Base-by-base conservation (phyloP, 2,888 invertebrate genomes). In the Hydrotaea diabolus region DNA sequence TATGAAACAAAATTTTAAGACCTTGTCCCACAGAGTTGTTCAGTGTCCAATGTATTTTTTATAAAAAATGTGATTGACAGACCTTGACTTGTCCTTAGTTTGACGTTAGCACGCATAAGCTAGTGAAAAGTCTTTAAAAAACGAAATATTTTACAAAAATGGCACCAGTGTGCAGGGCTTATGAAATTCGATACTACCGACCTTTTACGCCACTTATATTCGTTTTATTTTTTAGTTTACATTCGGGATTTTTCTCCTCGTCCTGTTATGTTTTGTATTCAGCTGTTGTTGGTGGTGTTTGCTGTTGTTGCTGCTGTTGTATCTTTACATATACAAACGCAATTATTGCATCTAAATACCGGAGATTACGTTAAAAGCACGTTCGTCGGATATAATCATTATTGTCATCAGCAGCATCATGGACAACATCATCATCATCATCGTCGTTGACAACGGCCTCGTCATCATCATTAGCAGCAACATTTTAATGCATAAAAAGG, bases 341-440 rank as follows among this genome's bases (percentile, higher is more conserved):
- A 88, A 88, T 88, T 87, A 87, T 87, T 87, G 87, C 78, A 86
- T 85, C 82, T 86, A 88, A 88, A 88, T 88, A 86, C 88, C 85
- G 82, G 83, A 87, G 88, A 88, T 88, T 88, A 87, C 86, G 87
- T 86, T 85, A 87, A 87, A 88, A 86, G 87, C 88, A 88, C 88
- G 88, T 87, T 84, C 85, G 74, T 84, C 69, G 87, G 87, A 88
- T 88, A 82, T 82, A 85, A 82, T 85, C 85, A 82, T 85, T 82
- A 80, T 82, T 85, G 82, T 79, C 80, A 15, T 17, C 57, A 74
- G 15, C 46, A 46, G 3, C 46, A 69, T 7, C 21, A 23, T 5
- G 46, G 46, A 11, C 23, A 23, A 11, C 69, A 66, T 19, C 17
- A 31, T 9, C 31, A 53, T 26, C 26, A 72, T 13, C 73, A 75